phyloP scores from a whole-genome alignment of 2,113 vertebrate genomes.

The Serinus canaria region DNA sequence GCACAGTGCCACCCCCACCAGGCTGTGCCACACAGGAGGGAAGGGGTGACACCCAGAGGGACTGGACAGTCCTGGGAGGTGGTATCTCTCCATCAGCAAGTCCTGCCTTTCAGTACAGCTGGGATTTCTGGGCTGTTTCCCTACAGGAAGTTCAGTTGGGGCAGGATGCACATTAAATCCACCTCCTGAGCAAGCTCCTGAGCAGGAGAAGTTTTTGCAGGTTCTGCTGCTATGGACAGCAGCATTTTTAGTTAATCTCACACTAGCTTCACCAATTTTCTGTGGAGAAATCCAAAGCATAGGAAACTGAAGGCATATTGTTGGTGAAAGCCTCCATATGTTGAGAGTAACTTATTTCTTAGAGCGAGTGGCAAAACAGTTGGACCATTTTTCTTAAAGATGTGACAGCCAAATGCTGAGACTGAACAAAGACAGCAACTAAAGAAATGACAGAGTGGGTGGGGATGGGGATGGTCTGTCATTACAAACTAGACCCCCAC shows the following conservation, averaged over 20 bases:
- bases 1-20: fast-evolving
- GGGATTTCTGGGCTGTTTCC: background rate
- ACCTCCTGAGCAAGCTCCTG: background rate
- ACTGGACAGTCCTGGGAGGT: background rate
- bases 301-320: conserved; percentile 35
- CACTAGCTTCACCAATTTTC: background rate
- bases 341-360: conserved; percentile 13
- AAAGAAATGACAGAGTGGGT: background rate
- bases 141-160: background rate
- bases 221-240: background rate
- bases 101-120: background rate
- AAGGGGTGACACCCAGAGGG: background rate
- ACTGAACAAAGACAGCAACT: conserved; percentile 11
- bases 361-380: conserved; percentile 39
- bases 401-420: conserved; percentile 43
- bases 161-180: background rate
- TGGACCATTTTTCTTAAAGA: conserved; percentile 42
- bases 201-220: background rate
- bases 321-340: conserved; percentile 48
- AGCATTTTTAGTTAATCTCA: background rate
- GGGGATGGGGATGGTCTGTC: background rate
- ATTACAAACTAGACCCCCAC: background rate
- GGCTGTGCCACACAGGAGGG: background rate
- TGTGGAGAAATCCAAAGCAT: background rate
- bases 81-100: background rate